Evolutionary conservation across 30 jellyfish, hydroid and myxozoan genomes (phyloP), one percentile per base, ranked within the genome.

Genomic region (Nemopilema nomurai): DNA sequence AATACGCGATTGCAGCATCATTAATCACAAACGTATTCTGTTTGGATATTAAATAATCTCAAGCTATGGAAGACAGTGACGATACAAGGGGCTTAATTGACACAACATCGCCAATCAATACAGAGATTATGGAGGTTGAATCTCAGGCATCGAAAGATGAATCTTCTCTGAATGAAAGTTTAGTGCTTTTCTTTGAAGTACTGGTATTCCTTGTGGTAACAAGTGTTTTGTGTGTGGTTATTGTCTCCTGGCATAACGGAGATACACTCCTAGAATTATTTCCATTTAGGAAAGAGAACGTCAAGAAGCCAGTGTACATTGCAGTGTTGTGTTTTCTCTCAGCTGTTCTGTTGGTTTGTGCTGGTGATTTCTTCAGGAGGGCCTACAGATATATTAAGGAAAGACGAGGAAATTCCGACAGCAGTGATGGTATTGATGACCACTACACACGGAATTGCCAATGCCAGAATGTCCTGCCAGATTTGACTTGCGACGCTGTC

Each of bases 181-280:
- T 24, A 6, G 24, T 41, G 16, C 18, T 28, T 41, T 30, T 33
- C 29, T 29, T 80, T 21, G 76, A 67, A 49, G 28, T 67, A 4
- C 1, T 41, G 28, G 16, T 80, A 28, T 57, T 80, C 17, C 74
- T 80, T 0, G 74, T 63, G 16, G 0, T 66, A 8, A 6, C 32
- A 6, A 20, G 74, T 71, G 76, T 67, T 1, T 26, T 51, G 4
- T 22, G 50, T 16, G 74, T 67, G 1, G 30, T 80, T 13, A 52
- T 52, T 0, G 63, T 67, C 1, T 80, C 25, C 74, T 80, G 81
- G 81, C 19, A 19, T 4, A 49, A 66, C 26, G 76, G 74, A 23
- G 26, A 33, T 49, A 80, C 82, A 24, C 66, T 67, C 16, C 64
- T 80, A 25, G 77, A 53, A 52, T 81, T 64, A 80, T 80, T 80